These are phyloP conservation scores for Odontomyia ornata DNA, from an alignment of 2,888 invertebrate genomes.

Conservation along the genomic window DNA sequence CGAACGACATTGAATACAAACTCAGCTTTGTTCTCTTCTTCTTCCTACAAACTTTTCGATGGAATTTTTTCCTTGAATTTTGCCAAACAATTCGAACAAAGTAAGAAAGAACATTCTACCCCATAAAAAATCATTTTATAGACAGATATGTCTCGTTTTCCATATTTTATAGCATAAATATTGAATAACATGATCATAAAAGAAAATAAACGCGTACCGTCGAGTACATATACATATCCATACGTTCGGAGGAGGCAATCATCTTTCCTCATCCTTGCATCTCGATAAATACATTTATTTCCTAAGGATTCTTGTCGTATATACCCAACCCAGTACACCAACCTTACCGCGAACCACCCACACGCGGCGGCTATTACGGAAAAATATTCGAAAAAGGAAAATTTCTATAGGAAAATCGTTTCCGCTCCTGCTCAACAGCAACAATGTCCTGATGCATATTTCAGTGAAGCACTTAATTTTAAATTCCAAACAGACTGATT, in stretches of 20 bases:
- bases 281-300: slow-evolving; percentile 4
- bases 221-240: slow-evolving; percentile 7
- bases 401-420: slow-evolving; percentile 41
- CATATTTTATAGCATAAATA: slow-evolving; percentile 51
- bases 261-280: slow-evolving; percentile 7
- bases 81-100: slow-evolving; percentile 9
- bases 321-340: background rate
- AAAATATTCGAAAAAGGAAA: slow-evolving; percentile 31
- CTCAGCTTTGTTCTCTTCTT: background rate
- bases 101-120: slow-evolving; percentile 28
- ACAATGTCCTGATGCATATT: slow-evolving; percentile 48
- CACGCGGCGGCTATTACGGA: background rate
- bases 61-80: slow-evolving; percentile 13
- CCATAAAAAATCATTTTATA: slow-evolving; percentile 51
- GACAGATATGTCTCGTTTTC: slow-evolving; percentile 51
- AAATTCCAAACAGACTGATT: slow-evolving; percentile 53
- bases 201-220: slow-evolving; percentile 49
- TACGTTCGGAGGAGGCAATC: background rate
- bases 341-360: background rate
- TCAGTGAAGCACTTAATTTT: slow-evolving; percentile 52
- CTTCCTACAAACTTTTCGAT: background rate
- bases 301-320: slow-evolving; percentile 9
- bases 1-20: slow-evolving; percentile 20
- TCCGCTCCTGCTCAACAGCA: slow-evolving; percentile 39
- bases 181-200: slow-evolving; percentile 51